phyloP scores from a whole-genome alignment of 2,888 invertebrate species.

The Asteroscopus sphinx region DNA sequence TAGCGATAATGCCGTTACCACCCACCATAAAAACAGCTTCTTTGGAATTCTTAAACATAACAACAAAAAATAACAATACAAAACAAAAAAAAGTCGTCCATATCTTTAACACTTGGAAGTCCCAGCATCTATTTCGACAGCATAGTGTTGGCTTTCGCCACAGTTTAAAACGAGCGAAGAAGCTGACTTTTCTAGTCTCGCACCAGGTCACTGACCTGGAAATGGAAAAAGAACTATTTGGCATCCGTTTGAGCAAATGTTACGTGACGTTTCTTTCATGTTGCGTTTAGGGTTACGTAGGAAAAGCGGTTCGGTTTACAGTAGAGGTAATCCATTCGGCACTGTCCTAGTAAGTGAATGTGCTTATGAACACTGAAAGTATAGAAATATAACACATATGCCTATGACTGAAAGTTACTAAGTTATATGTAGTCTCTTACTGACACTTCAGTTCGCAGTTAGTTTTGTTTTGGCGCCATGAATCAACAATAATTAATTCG shows the following conservation, averaged over 20 bases:
- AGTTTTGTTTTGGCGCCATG: too few species aligned
- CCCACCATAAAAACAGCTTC: background rate
- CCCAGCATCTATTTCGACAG: conserved; percentile 47
- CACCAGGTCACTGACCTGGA: conserved; percentile 65
- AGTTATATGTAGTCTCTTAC: too few species aligned
- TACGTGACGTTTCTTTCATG: conserved; percentile 70
- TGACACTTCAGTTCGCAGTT: too few species aligned
- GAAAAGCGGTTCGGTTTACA: conserved; percentile 1
- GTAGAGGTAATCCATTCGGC: background rate
- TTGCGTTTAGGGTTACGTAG: conserved; percentile 53
- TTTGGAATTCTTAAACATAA: background rate
- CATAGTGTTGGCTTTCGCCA: conserved; percentile 50
- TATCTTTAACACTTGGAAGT: conserved; percentile 40
- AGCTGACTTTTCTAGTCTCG: conserved; percentile 65
- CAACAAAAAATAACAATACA: conserved; percentile 17
- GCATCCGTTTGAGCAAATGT: conserved; percentile 64
- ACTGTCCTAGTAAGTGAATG: background rate
- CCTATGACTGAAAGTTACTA: too few species aligned
- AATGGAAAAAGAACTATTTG: conserved; percentile 70
- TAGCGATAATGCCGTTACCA: background rate
- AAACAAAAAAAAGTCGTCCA: conserved; percentile 16
- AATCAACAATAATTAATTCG: too few species aligned
- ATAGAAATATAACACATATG: background rate
- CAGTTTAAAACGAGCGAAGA: conserved; percentile 60
- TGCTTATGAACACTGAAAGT: background rate